Evolutionary conservation across 2,888 invertebrate species (phyloP).

Genomic region (Erebia epiphron): DNA sequence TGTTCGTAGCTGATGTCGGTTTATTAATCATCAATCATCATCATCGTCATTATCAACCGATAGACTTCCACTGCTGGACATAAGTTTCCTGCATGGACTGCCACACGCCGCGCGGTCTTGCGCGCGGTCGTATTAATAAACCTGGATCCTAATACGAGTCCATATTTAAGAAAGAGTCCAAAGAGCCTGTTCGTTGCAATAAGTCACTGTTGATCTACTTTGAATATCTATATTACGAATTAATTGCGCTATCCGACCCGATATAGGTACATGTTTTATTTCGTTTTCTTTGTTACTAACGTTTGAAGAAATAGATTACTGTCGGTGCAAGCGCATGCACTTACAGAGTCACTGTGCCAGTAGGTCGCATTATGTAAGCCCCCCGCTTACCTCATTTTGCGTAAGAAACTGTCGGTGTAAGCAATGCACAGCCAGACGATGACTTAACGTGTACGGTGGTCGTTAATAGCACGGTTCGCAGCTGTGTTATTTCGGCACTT

Average conservation of each 20-base stretch:
- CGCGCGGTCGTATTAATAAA: too few species aligned
- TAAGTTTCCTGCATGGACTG: too few species aligned
- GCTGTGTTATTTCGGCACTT: conserved; percentile 27
- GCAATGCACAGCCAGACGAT: conserved; percentile 59
- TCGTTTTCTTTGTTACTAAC: not conserved
- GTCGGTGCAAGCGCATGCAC: conserved; percentile 57
- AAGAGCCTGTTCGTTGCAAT: too few species aligned
- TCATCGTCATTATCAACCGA: too few species aligned
- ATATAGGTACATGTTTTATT: not conserved
- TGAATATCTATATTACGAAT: not conserved
- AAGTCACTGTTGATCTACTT: too few species aligned
- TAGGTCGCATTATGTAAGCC: conserved; percentile 72
- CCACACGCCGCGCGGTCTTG: too few species aligned
- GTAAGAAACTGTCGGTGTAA: conserved; percentile 63
- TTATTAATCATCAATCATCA: too few species aligned
- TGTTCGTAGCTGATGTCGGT: too few species aligned
- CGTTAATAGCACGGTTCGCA: conserved; percentile 13
- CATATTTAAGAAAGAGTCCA: too few species aligned
- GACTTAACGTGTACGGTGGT: conserved; percentile 44
- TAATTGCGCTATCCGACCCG: not conserved
- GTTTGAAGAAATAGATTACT: conserved; percentile 52
- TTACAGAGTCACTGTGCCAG: conserved; percentile 73
- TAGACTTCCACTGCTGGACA: too few species aligned
- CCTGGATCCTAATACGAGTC: too few species aligned
- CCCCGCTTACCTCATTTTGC: conserved; percentile 72